Evolutionary conservation across 1,140 invertebrate genomes (phyloP).

Genomic region (Elymnias hypermnestra): DNA sequence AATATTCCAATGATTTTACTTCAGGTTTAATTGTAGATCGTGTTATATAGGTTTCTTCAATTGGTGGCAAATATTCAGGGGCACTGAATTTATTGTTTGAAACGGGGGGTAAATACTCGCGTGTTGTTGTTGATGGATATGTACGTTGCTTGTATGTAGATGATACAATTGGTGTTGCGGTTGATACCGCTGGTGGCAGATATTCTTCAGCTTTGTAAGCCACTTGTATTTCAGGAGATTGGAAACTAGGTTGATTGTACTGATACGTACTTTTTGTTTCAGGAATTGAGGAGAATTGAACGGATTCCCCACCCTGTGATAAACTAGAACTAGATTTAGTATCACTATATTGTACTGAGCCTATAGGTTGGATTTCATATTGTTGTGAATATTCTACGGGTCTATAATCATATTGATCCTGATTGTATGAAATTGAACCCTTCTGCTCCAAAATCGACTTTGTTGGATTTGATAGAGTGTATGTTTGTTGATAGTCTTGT

Average conservation of each 20-base stretch:
- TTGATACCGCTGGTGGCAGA: conserved; percentile 52
- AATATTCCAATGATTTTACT: conserved; percentile 16
- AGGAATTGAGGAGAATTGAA: conserved; percentile 38
- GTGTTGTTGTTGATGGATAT: conserved; percentile 36
- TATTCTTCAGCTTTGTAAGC: conserved; percentile 59
- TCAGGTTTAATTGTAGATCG: conserved; percentile 13
- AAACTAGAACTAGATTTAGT: conserved; percentile 28
- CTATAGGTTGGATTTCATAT: too few species aligned
- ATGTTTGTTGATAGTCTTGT: conserved; percentile 38
- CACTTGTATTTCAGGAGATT: conserved; percentile 54
- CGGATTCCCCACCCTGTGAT: conserved; percentile 35
- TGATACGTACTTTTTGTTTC: conserved; percentile 26
- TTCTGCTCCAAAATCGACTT: conserved; percentile 37
- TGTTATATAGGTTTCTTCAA: conserved; percentile 21
- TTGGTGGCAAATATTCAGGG: conserved; percentile 58
- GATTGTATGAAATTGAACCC: conserved; percentile 27
- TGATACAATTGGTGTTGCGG: conserved; percentile 34
- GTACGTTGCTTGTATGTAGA: conserved; percentile 46
- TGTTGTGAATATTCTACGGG: conserved; percentile 36
- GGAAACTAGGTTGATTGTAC: conserved; percentile 41
- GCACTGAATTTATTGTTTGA: conserved; percentile 43
- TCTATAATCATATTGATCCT: conserved; percentile 43
- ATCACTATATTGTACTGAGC: conserved; percentile 25
- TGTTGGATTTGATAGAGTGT: conserved; percentile 38
- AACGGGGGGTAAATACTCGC: conserved; percentile 45